A percentile compares a stretch with the other conserved stretches of the same genome.
Conservation (phyloP, 2,113 vertebrate species). For the Oncorhynchus kisutch region DNA sequence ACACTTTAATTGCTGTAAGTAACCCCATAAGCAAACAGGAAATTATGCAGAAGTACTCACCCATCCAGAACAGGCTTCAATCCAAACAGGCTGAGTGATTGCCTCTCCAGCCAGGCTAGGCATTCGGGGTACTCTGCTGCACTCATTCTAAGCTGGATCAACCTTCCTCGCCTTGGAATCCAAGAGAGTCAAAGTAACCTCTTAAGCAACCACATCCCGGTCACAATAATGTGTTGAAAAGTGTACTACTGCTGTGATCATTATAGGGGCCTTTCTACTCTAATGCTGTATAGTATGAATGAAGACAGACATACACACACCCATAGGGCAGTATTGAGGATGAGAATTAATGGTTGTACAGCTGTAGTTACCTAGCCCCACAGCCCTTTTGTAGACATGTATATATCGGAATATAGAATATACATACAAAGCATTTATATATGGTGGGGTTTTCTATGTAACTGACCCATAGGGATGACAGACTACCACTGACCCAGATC, state of each 20-base stretch:
- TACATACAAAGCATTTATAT: background rate
- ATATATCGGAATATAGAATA: slow-evolving; percentile 1
- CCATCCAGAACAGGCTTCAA: background rate
- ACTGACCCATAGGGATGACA: background rate
- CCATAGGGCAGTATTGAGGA: background rate
- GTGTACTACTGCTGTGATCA: background rate
- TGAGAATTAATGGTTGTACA: background rate
- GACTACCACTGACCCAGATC: background rate
- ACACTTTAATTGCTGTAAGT: background rate
- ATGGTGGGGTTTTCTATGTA: background rate
- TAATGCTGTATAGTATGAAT: background rate
- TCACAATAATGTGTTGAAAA: background rate
- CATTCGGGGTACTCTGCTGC: background rate
- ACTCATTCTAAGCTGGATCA: too few species aligned
- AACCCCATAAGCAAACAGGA: background rate
- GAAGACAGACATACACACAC: background rate
- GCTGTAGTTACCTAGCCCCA: background rate
- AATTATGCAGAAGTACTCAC: background rate
- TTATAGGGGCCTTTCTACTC: background rate
- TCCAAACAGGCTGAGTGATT: background rate
- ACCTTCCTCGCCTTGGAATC: background rate
- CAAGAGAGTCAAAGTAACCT: background rate
- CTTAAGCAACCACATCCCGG: background rate
- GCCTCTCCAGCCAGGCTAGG: background rate
- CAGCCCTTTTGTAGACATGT: slow-evolving; percentile 1